phyloP scores from a whole-genome alignment of 2,797 vertebrate genomes.

The Cirrhinus mrigala region DNA sequence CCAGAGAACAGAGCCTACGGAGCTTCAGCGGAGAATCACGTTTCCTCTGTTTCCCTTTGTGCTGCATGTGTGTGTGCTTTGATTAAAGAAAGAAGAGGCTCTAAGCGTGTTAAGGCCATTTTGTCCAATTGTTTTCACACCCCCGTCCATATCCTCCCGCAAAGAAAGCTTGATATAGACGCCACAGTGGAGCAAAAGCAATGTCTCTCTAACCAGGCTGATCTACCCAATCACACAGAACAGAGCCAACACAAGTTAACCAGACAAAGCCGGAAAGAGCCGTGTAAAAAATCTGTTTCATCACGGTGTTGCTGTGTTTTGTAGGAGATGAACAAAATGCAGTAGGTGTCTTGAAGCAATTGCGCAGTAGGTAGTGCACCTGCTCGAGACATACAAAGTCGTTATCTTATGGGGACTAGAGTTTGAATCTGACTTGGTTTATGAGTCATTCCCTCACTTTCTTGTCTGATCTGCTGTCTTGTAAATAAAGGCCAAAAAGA shows the following conservation, averaged over 20 bases:
- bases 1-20: slow-evolving; percentile 71
- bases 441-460: not conserved
- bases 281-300: slow-evolving; percentile 33
- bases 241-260: slow-evolving; percentile 36
- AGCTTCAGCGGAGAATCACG: slow-evolving; percentile 73
- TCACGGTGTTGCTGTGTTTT: slow-evolving; percentile 23
- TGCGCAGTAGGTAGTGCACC: not conserved
- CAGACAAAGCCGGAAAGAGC: slow-evolving; percentile 11
- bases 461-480: not conserved
- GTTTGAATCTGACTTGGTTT: not conserved
- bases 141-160: slow-evolving; percentile 81
- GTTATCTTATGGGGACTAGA: not conserved
- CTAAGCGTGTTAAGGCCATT: slow-evolving; percentile 85
- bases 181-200: slow-evolving; percentile 73
- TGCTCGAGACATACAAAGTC: not conserved
- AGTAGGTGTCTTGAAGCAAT: not conserved
- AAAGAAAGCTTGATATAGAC: slow-evolving; percentile 75
- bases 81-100: slow-evolving; percentile 86
- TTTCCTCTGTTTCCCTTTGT: slow-evolving; percentile 80
- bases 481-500: not conserved
- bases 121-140: slow-evolving; percentile 82
- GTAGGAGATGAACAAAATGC: slow-evolving; percentile 8
- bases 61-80: slow-evolving; percentile 82
- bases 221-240: slow-evolving; percentile 35
- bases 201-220: slow-evolving; percentile 70